Conservation (phyloP, 2,888 invertebrate species). For the Cartodere bifasciata region DNA sequence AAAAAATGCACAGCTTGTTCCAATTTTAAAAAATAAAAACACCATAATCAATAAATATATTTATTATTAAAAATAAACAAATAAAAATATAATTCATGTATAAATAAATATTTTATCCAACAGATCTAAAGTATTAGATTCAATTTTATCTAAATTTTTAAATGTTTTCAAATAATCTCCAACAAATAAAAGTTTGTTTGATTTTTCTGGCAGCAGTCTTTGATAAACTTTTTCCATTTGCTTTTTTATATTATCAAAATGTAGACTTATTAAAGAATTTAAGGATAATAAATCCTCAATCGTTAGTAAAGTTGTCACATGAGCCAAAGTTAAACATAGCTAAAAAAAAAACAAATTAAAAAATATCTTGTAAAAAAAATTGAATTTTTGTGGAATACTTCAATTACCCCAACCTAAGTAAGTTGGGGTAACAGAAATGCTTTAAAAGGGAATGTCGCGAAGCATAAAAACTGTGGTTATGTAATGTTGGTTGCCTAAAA, state of each 20-base stretch:
- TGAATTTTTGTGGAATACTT: neutral
- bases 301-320: constrained; percentile 48
- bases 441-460: too few relatives aligned
- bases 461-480: too few relatives aligned
- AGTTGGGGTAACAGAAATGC: neutral
- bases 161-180: constrained; percentile 18
- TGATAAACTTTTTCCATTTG: constrained; percentile 32
- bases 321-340: constrained; percentile 63
- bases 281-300: constrained; percentile 45
- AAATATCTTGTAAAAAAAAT: constrained; percentile 8
- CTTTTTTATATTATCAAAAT: constrained; percentile 30
- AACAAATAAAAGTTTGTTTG: constrained; percentile 27
- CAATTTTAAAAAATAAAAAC: too few relatives aligned
- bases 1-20: too few relatives aligned
- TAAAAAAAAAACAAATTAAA: constrained; percentile 31
- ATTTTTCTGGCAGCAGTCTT: constrained; percentile 34
- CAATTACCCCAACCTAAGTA: constrained; percentile 4
- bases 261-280: constrained; percentile 38
- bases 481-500: too few relatives aligned
- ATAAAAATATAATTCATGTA: too few relatives aligned
- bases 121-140: too few relatives aligned
- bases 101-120: too few relatives aligned
- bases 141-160: neutral
- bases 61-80: too few relatives aligned
- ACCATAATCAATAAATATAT: too few relatives aligned